Evolutionary conservation across 2,797 vertebrate genomes (phyloP).

Genomic region (Masticophis lateralis): DNA sequence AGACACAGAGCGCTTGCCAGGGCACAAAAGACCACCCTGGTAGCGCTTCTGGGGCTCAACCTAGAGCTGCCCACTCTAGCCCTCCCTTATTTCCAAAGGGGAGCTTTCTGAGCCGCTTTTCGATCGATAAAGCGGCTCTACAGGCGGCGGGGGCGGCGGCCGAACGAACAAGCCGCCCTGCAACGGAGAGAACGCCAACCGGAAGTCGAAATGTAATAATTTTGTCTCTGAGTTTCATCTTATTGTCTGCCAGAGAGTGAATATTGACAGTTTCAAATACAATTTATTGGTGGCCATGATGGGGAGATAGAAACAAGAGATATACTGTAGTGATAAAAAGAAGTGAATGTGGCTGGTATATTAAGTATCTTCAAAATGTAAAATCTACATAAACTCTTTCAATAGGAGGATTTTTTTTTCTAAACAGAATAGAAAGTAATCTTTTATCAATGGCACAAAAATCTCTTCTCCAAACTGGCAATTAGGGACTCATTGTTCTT

Average conservation of each 20-base stretch:
- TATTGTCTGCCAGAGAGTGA: slow-evolving; percentile 16
- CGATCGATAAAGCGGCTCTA: too few relatives aligned
- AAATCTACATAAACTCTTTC: slow-evolving; percentile 26
- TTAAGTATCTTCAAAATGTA: slow-evolving; percentile 22
- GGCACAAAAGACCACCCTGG: too few relatives aligned
- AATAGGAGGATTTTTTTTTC: slow-evolving; percentile 13
- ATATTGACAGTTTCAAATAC: slow-evolving; percentile 21
- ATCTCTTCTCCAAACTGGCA: background rate
- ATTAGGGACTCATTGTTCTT: background rate
- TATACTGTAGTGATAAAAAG: slow-evolving; percentile 15
- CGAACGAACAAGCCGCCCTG: too few relatives aligned
- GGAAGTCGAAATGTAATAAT: background rate
- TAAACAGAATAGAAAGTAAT: background rate
- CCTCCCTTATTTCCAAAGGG: too few relatives aligned
- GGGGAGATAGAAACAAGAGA: slow-evolving; percentile 25
- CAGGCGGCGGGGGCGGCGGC: too few relatives aligned
- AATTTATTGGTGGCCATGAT: slow-evolving; percentile 5
- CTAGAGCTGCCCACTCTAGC: too few relatives aligned
- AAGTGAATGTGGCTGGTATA: background rate
- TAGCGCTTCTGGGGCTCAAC: too few relatives aligned
- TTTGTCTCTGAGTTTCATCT: background rate
- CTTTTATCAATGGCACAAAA: background rate
- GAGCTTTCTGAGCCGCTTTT: too few relatives aligned
- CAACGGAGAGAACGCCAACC: too few relatives aligned
- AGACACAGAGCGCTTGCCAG: too few relatives aligned